Evolutionary conservation across 1,140 invertebrate genomes (phyloP).

Genomic region (Drosophila tsacasi): DNA sequence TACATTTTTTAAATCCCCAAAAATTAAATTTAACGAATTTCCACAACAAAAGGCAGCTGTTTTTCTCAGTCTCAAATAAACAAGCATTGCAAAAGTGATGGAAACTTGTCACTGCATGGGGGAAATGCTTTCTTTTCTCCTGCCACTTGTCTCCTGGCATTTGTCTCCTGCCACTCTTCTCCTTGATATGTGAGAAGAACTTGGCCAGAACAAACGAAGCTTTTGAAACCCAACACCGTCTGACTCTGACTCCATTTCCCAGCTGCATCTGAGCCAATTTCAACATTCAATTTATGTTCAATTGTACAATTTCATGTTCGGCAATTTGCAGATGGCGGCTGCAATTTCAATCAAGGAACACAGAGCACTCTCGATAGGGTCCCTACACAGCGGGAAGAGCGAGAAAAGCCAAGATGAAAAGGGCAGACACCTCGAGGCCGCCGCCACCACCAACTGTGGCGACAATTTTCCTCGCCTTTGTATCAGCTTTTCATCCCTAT

Average conservation of each 20-base stretch:
- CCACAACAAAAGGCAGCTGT: background rate
- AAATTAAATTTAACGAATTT: background rate
- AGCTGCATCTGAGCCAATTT: slow-evolving; percentile 19
- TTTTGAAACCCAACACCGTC: slow-evolving; percentile 12
- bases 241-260: slow-evolving; percentile 10
- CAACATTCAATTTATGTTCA: slow-evolving; percentile 37
- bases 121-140: slow-evolving; percentile 3
- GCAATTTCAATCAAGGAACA: slow-evolving; percentile 40
- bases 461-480: slow-evolving; percentile 19
- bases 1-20: background rate
- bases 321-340: slow-evolving; percentile 49
- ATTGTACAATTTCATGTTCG: slow-evolving; percentile 22
- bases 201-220: slow-evolving; percentile 4
- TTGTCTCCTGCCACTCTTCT: slow-evolving; percentile 1
- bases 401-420: slow-evolving; percentile 6
- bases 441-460: slow-evolving; percentile 27
- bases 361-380: background rate
- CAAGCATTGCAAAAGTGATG: slow-evolving; percentile 12
- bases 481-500: background rate
- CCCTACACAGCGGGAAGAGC: slow-evolving; percentile 17
- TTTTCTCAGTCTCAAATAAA: slow-evolving; percentile 1
- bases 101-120: slow-evolving; percentile 34
- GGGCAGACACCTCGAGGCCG: slow-evolving; percentile 61
- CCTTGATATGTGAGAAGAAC: slow-evolving; percentile 13
- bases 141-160: background rate